Evolutionary conservation across 2,888 invertebrate genomes (phyloP), one percentile per base, ranked within the genome.

Genomic region (Dicycla oo): DNA sequence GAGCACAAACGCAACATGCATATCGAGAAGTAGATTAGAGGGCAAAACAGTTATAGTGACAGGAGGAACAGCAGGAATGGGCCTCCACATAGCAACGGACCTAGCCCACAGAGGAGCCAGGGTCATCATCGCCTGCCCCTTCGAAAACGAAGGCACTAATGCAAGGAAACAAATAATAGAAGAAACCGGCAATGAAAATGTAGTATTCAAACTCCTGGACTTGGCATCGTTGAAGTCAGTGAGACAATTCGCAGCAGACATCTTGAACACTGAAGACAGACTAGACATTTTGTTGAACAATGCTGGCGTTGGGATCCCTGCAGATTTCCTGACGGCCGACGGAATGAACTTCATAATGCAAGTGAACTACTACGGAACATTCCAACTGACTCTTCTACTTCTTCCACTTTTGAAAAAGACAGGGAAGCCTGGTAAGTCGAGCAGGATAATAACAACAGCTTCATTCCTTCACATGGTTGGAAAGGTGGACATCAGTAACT

Each of bases 291-390:
- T 99, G 20, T 96, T 99, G 62, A 98, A 98, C 90, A 99, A 99
- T 89, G 99, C 99, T 0, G 99, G 98, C 1, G 97, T 97, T 0
- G 97, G 97, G 10, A 0, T 77, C 3, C 83, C 83, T 2, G 63
- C 8, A 4, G 96, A 89, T 3, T 72, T 71, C 10, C 93, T 96
- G 68, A 97, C 98, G 23, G 97, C 97, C 81, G 98, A 99, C 87
- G 98, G 98, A 0, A 92, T 99, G 72, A 98, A 98, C 90, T 93
- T 97, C 77, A 98, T 98, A 10, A 98, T 99, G 97, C 98, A 98
- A 45, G 98, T 98, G 3, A 99, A 99, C 92, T 98, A 99, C 88
- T 98, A 98, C 91, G 99, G 99, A 0, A 98, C 98, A 40, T 99
- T 99, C 90, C 95, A 99, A 38, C 95, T 91, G 6, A 91, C 90